phyloP scores from a whole-genome alignment of 2,888 invertebrate species.

The Clunio marinus region DNA sequence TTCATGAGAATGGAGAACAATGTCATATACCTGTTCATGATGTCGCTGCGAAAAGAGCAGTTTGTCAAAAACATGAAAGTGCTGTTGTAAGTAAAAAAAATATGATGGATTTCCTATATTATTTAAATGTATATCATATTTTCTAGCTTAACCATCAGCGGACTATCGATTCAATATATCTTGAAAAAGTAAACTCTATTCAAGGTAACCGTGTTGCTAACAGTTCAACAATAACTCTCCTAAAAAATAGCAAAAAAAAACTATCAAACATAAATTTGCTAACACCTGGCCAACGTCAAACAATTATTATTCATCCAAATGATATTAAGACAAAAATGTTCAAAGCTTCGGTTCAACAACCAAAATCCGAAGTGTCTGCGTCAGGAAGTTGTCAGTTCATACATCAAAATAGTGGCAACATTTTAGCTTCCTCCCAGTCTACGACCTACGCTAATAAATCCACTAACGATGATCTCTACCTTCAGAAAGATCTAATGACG shows the following conservation, averaged over 20 bases:
- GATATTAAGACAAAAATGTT: conserved; percentile 56
- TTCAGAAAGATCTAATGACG: conserved; percentile 48
- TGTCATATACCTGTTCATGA: conserved; percentile 76
- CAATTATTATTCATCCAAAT: conserved; percentile 53
- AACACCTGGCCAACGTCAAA: conserved; percentile 51
- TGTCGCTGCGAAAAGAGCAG: conserved; percentile 47
- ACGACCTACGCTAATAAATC: not conserved
- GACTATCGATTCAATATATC: conserved; percentile 27
- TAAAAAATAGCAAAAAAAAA: not conserved
- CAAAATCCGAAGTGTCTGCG: not conserved
- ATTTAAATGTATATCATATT: no score
- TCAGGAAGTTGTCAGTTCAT: conserved; percentile 33
- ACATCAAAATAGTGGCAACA: conserved; percentile 32
- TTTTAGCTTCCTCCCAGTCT: conserved; percentile 33
- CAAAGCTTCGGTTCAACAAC: conserved; percentile 43
- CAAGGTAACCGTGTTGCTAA: conserved; percentile 20
- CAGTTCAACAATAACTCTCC: conserved; percentile 27
- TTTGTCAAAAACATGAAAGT: conserved; percentile 28
- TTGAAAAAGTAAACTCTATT: conserved; percentile 20
- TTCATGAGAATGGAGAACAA: conserved; percentile 54
- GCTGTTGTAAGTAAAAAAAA: conserved; percentile 12
- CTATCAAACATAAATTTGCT: not conserved
- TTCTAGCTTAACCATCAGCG: conserved; percentile 28
- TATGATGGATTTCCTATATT: no score
- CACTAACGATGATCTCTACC: conserved; percentile 30